Evolutionary conservation across 2,888 invertebrate species (phyloP).

Genomic region (Sinelater perroti): DNA sequence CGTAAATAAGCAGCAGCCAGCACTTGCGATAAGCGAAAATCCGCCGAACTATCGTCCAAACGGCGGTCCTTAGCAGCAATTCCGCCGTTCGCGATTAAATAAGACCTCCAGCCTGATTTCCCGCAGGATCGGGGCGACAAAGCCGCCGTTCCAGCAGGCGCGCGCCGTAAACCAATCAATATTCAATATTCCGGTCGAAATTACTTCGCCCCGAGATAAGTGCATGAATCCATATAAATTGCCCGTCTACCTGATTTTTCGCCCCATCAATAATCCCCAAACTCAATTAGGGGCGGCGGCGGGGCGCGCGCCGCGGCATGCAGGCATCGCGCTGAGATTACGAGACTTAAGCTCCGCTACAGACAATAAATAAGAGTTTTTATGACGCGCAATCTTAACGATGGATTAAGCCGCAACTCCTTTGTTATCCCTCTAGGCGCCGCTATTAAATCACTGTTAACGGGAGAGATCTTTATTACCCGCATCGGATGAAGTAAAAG

Average conservation of each 20-base stretch:
- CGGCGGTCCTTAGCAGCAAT: too few relatives aligned
- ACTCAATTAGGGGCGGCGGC: conserved; percentile 26
- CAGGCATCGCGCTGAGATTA: conserved; percentile 17
- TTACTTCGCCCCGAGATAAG: conserved; percentile 35
- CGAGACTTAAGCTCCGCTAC: conserved; percentile 9
- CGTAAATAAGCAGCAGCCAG: too few relatives aligned
- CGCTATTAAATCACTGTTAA: conserved; percentile 18
- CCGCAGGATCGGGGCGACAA: too few relatives aligned
- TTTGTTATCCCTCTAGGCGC: conserved; percentile 9
- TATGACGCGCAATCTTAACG: conserved; percentile 20
- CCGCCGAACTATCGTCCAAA: too few relatives aligned
- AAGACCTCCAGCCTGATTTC: too few relatives aligned
- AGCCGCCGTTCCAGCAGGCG: too few relatives aligned
- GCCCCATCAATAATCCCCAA: conserved; percentile 36
- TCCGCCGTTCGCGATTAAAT: too few relatives aligned
- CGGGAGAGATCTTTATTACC: conserved; percentile 5
- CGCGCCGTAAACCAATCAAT: conserved; percentile 35
- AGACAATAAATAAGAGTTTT: conserved; percentile 23
- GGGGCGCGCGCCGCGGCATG: conserved; percentile 13
- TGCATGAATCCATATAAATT: conserved; percentile 36
- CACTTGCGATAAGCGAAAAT: too few relatives aligned
- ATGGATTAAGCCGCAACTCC: conserved; percentile 19
- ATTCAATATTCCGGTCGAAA: conserved; percentile 37
- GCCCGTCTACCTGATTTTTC: conserved; percentile 34
- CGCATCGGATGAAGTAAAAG: too few relatives aligned